phyloP scores from a whole-genome alignment of 2,113 vertebrate genomes.

The Podiceps cristatus region DNA sequence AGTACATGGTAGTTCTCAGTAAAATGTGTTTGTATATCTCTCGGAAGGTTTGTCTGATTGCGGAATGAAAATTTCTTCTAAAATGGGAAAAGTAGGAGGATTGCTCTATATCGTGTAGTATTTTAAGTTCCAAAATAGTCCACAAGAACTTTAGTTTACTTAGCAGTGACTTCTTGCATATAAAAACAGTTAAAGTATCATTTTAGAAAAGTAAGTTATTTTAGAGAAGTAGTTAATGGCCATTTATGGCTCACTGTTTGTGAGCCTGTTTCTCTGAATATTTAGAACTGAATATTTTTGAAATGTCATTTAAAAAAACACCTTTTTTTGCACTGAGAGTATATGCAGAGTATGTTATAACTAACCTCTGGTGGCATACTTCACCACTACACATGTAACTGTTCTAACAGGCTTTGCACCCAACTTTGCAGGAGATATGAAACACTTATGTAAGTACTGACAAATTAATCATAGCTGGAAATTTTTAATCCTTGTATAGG shows the following conservation, averaged over 20 bases:
- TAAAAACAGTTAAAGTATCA: neutral
- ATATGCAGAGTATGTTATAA: neutral
- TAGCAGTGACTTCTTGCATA: neutral
- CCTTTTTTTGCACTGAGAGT: neutral
- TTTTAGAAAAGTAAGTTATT: neutral
- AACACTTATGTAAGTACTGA: neutral
- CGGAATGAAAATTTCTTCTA: neutral
- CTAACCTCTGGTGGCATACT: neutral
- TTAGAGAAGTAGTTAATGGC: neutral
- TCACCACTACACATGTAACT: neutral
- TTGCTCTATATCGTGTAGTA: neutral
- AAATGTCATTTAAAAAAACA: neutral
- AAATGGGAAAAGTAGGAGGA: neutral
- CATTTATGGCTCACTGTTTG: neutral
- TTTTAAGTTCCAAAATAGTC: constrained; percentile 20
- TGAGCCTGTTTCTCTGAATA: constrained; percentile 29
- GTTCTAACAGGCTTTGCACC: neutral
- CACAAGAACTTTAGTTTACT: neutral
- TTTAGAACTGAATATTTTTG: constrained; percentile 15
- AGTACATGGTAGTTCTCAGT: neutral
- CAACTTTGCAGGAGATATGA: neutral
- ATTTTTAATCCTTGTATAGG: neutral
- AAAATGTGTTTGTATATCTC: neutral
- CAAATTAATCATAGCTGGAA: neutral
- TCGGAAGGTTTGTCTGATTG: neutral